Evolutionary conservation across 2,888 invertebrate species (phyloP), one percentile per base, ranked within the genome.

Genomic region (Tachystola acroxantha): DNA sequence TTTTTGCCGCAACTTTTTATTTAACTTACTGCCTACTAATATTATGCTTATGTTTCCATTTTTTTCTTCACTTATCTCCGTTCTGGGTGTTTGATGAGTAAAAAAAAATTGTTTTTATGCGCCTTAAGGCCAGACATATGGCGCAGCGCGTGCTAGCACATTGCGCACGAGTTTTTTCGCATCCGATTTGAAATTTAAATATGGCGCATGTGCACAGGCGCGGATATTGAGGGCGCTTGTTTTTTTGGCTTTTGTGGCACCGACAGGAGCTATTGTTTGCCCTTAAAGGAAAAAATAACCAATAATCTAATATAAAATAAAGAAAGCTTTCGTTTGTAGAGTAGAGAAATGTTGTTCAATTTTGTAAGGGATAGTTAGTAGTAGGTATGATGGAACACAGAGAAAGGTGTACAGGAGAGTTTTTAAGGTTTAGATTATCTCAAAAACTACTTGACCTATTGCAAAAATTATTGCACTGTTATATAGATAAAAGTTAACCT

Each of bases 11-110:
- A 34, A 53, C 54, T 78, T 81, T 81, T 82, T 84, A 75, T 74
- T 58, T 53, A 63, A 65, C 56, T 57, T 59, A 62, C 51, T 46
- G 50, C 63, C 78, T 68, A 72, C 77, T 79, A 82, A 84, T 82
- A 78, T 84, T 81, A 81, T 81, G 81, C 84, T 81, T 82, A 82
- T 82, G 81, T 82, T 80, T 75, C 76, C 42, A 69, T 75, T 81
- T 84, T 84, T 81, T 60, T 50, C 51, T 9, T 61, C 64, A 66
- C 67, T 72, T 77, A 81, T 80, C 81, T 77, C 55, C 58, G 45
- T 57, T 57, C 46, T 54, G 65, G 67, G 72, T 74, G 77, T 78
- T 72, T 77, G 75, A 78, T 81, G 75, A 69, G 56, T 66, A 44
- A 71, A 77, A 76, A 78, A 78, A 71, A 63, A 39, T 48, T 53